Percentiles rank a stretch among this genome's conserved stretches.
Evolutionary conservation across 2,797 vertebrate species (phyloP).

Genomic region (Microctenopoma steveboyesi): DNA sequence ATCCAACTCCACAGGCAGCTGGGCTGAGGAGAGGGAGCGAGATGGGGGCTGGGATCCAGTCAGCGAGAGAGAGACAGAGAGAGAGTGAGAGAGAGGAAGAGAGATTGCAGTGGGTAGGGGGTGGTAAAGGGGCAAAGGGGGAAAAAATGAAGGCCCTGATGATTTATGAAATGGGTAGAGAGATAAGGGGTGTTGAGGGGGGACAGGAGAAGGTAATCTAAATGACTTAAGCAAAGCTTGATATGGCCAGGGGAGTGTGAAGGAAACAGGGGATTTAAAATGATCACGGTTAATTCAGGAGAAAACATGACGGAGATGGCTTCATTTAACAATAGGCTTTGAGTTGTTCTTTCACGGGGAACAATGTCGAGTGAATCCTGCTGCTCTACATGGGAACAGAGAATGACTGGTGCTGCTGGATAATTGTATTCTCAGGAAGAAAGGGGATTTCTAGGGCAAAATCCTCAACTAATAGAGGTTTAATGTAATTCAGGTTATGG

Average conservation of each 20-base stretch:
- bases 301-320: constrained; percentile 82
- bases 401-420: constrained; percentile 73
- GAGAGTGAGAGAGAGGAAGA: constrained; percentile 53
- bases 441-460: constrained; percentile 79
- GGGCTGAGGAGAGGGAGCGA: constrained; percentile 83
- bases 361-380: constrained; percentile 80
- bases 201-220: constrained; percentile 81
- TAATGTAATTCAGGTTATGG: constrained; percentile 80
- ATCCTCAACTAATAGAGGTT: constrained; percentile 81
- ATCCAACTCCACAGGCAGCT: constrained; percentile 90
- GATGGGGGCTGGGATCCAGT: constrained; percentile 81
- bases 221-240: constrained; percentile 85
- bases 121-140: constrained; percentile 75
- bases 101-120: constrained; percentile 71
- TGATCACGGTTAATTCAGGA: constrained; percentile 81
- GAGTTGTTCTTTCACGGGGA: constrained; percentile 79
- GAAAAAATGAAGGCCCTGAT: constrained; percentile 73
- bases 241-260: constrained; percentile 82
- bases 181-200: constrained; percentile 79
- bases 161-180: constrained; percentile 82
- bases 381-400: constrained; percentile 74
- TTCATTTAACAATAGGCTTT: constrained; percentile 84
- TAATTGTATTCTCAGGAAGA: constrained; percentile 80
- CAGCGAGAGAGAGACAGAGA: constrained; percentile 59
- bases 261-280: constrained; percentile 81